Evolutionary conservation across 2,113 vertebrate genomes (phyloP).

Genomic region (Triplophysa dalaica): DNA sequence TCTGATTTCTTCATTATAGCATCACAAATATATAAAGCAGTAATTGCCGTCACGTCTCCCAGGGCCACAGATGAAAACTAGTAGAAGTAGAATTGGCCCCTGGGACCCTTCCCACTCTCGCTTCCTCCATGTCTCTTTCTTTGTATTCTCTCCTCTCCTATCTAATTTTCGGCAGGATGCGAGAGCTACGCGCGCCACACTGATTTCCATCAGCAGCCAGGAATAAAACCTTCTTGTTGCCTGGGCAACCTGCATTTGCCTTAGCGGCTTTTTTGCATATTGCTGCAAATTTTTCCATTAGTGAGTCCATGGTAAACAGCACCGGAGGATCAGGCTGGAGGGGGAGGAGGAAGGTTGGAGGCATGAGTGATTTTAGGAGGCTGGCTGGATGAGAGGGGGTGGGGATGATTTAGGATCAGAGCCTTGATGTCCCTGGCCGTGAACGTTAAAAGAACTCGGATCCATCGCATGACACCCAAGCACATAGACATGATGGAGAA

Average conservation of each 20-base stretch:
- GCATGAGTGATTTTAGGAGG: neutral
- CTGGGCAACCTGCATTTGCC: constrained; percentile 56
- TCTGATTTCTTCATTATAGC: constrained; percentile 60
- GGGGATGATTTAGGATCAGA: constrained; percentile 18
- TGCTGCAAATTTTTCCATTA: constrained; percentile 50
- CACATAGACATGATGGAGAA: neutral
- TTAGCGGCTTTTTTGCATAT: constrained; percentile 53
- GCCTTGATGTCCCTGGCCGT: neutral
- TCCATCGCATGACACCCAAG: neutral
- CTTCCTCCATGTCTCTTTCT: constrained; percentile 3
- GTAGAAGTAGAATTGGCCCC: constrained; percentile 28
- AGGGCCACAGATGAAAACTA: constrained; percentile 23
- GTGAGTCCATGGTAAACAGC: constrained; percentile 31
- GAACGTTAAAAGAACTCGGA: neutral
- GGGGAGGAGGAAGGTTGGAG: constrained; percentile 3
- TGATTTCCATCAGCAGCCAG: constrained; percentile 47
- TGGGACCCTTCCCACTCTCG: constrained; percentile 10
- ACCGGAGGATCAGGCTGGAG: constrained; percentile 25
- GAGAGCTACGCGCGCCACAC: constrained; percentile 20
- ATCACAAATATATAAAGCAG: constrained; percentile 4
- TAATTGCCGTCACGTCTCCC: neutral
- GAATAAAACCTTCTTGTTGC: constrained; percentile 47
- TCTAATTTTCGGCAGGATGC: constrained; percentile 39
- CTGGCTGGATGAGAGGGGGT: constrained; percentile 1
- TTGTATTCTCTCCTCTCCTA: constrained; percentile 24